phyloP scores from a whole-genome alignment of 1,140 invertebrate species.

The Sycophaga agraensis region DNA sequence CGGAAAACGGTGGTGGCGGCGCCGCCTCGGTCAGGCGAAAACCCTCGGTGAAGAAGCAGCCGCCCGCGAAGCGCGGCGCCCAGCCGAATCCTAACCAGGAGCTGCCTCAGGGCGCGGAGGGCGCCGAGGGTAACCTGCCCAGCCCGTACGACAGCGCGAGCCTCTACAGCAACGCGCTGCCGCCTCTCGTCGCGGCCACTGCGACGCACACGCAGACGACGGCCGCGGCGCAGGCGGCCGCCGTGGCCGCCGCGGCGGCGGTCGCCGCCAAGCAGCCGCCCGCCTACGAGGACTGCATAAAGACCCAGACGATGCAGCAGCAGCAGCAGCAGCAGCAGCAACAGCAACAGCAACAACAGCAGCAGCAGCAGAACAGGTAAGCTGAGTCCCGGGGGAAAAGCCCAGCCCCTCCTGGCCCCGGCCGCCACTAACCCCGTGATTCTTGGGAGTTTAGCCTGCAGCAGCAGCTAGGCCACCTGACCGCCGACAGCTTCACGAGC shows the following conservation, averaged over 20 bases:
- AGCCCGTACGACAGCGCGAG: slow-evolving; percentile 78
- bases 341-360: slow-evolving; percentile 47
- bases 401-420: too few relatives aligned
- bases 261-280: slow-evolving; percentile 73
- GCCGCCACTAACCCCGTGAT: too few relatives aligned
- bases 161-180: slow-evolving; percentile 77
- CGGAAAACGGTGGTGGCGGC: slow-evolving; percentile 49
- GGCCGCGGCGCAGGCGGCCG: slow-evolving; percentile 5
- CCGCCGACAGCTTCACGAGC: slow-evolving; percentile 60
- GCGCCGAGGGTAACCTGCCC: slow-evolving; percentile 61
- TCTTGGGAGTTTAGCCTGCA: slow-evolving; percentile 56
- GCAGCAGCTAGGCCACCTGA: slow-evolving; percentile 59
- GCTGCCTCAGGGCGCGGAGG: slow-evolving; percentile 68
- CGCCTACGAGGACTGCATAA: slow-evolving; percentile 86
- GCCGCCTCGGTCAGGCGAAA: slow-evolving; percentile 62
- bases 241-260: slow-evolving; percentile 11
- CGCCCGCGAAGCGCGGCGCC: slow-evolving; percentile 50
- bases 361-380: slow-evolving; percentile 47
- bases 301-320: slow-evolving; percentile 62
- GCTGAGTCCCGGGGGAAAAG: neutral
- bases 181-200: slow-evolving; percentile 64
- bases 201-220: slow-evolving; percentile 33
- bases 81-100: slow-evolving; percentile 60
- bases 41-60: slow-evolving; percentile 77
- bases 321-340: slow-evolving; percentile 54